Percentiles rank a stretch among this genome's conserved stretches.
phyloP scores from a whole-genome alignment of 2,888 invertebrate species.

The Caenorhabditis sinica region DNA sequence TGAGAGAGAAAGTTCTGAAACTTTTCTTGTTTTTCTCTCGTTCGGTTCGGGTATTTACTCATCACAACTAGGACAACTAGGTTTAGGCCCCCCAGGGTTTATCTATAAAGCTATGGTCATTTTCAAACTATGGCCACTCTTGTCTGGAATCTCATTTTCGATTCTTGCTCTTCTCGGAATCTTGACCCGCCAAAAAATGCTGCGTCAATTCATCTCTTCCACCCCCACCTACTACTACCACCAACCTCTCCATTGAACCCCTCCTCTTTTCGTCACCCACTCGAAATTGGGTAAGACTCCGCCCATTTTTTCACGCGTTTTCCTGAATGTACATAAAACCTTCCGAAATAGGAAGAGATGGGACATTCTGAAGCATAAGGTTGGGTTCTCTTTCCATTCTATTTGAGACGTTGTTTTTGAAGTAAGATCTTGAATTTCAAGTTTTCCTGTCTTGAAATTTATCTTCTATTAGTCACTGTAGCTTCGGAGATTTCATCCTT shows the following conservation, averaged over 20 bases:
- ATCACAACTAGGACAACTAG: background rate
- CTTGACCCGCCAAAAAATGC: slow-evolving; percentile 9
- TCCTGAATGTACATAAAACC: slow-evolving; percentile 27
- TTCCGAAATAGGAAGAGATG: background rate
- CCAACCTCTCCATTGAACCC: slow-evolving; percentile 12
- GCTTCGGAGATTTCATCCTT: background rate
- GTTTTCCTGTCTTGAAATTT: background rate
- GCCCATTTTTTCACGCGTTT: slow-evolving; percentile 31
- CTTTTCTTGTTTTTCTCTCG: background rate
- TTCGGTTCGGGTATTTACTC: background rate
- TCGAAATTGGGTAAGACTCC: slow-evolving; percentile 29
- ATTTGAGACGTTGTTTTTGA: background rate
- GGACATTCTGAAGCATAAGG: background rate
- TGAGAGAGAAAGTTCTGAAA: background rate
- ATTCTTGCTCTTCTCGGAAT: slow-evolving; percentile 1
- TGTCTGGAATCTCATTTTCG: background rate
- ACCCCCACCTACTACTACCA: slow-evolving; percentile 25
- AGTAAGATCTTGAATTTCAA: slow-evolving; percentile 7
- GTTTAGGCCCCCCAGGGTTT: background rate
- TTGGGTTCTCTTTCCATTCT: slow-evolving; percentile 1
- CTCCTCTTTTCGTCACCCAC: slow-evolving; percentile 38
- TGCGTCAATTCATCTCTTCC: slow-evolving; percentile 35
- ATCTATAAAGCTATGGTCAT: background rate
- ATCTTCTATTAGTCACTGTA: background rate
- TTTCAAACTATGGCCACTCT: background rate